Evolutionary conservation across 2,797 vertebrate genomes (phyloP), one percentile per base, ranked within the genome.

Genomic region (Eulemur coronatus): DNA sequence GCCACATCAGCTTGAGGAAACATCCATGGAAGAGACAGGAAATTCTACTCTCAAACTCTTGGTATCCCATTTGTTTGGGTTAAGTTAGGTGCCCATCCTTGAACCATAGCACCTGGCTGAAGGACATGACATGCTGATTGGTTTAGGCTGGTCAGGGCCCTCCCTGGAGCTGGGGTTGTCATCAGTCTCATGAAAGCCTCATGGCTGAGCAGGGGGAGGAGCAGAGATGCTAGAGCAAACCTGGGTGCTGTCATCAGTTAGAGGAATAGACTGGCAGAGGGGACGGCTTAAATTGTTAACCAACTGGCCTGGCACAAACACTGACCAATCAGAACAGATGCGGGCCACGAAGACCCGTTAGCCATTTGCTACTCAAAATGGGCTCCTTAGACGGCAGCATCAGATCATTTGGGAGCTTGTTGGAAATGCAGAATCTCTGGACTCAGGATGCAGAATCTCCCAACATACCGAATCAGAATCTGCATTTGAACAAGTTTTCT

Each of bases 311-410:
- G 50, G 55, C 30, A 2, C 15, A 73, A 69, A 52, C 55, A 30
- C 61, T 78, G 26, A 20, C 30, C 43, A 15, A 1, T 38, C 9
- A 41, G 43, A 81, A 50, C 73, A 30, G 69, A 48, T 13, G 10
- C 73, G 35, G 73, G 41, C 33, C 73, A 50, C 24, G 4, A 35
- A 57, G 52, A 12, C 30, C 22, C 10, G 2, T 11, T 59, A 43
- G 30, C 33, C 12, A 4, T 79, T 86, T 65, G 73, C 63, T 59
- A 33, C 18, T 35, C 33, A 55, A 46, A 85, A 46, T 61, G 14
- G 41, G 35, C 3, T 61, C 35, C 55, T 4, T 7, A n/a, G 14
- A n/a, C n/a, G 24, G 33, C 18, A 7, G 43, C 3, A 1, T 0
- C 15, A 12, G 55, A 1, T 43, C 22, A 7, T 80, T 57, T 12